phyloP scores from a whole-genome alignment of 1,140 invertebrate genomes.

The Dendroctonus ponderosae region DNA sequence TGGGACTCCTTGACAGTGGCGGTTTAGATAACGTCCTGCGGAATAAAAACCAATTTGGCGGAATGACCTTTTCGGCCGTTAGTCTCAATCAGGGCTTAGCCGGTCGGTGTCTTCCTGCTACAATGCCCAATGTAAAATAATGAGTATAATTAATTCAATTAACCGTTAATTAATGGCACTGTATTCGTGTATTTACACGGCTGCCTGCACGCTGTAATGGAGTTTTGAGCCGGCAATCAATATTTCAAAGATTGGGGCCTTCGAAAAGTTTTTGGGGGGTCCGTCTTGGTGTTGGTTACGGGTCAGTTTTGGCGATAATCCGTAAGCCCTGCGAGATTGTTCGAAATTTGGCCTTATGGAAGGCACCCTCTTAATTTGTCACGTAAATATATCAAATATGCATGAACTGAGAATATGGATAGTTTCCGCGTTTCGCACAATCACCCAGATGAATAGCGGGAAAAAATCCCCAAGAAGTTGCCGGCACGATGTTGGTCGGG shows the following conservation, averaged over 20 bases:
- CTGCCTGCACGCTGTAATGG: slow-evolving; percentile 49
- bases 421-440: slow-evolving; percentile 39
- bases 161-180: slow-evolving; percentile 54
- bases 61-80: slow-evolving; percentile 45
- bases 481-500: slow-evolving; percentile 23
- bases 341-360: slow-evolving; percentile 38
- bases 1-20: slow-evolving; percentile 39
- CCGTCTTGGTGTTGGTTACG: slow-evolving; percentile 18
- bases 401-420: slow-evolving; percentile 47
- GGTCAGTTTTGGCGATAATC: slow-evolving; percentile 13
- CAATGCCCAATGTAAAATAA: slow-evolving; percentile 52
- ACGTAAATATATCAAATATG: slow-evolving; percentile 52
- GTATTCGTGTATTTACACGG: slow-evolving; percentile 51
- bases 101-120: slow-evolving; percentile 43
- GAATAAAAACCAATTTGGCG: slow-evolving; percentile 48
- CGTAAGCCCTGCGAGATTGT: slow-evolving; percentile 44
- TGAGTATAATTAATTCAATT: slow-evolving; percentile 55
- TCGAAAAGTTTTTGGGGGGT: slow-evolving; percentile 14
- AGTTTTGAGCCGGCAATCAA: slow-evolving; percentile 53
- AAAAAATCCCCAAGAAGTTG: slow-evolving; percentile 11
- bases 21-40: slow-evolving; percentile 40
- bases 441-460: slow-evolving; percentile 31
- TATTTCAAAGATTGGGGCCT: slow-evolving; percentile 43
- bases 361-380: slow-evolving; percentile 47
- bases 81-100: slow-evolving; percentile 48